Evolutionary conservation across 1,140 invertebrate genomes (phyloP), one percentile per base, ranked within the genome.

Genomic region (Pogonomyrmex californicus): DNA sequence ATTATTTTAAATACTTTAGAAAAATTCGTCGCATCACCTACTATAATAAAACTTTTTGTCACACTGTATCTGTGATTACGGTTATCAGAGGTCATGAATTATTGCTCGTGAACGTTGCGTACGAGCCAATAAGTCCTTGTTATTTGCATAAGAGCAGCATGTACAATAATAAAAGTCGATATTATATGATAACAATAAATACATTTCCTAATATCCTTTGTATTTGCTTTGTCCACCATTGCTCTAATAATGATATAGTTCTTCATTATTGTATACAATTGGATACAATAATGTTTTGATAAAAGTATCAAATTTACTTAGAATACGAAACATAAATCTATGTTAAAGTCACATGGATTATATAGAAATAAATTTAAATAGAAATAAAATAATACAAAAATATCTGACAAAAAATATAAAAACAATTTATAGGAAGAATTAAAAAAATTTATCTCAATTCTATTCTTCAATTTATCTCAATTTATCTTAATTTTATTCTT

Each of bases 191-290:
- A 92, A 83, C 41, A 83, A 92, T 92, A 92, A 92, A 92, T 91
- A 92, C 68, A 82, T 92, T 92, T 92, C 91, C 91, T 92, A 92
- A 86, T 91, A 91, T 88, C 82, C 90, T 88, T 92, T 90, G 88
- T 92, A 87, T 78, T 92, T 90, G 90, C 87, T 92, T 91, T 60
- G 86, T 86, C 88, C 86, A 83, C 73, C 78, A 88, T 58, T 49
- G 83, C 76, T 68, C 41, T 89, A 89, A 89, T 89, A 79, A 66
- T 38, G 33, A 51, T 79, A 36, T 12, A 65, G 12, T 2, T 23
- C 44, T 36, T 6, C 5, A 49, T 65, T 65, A 65, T 49, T 78
- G 4, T 66, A 66, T 23, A 23, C 23, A 23, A 23, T 63, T 47
- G 2, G 41, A 62, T 44, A 41, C 71, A 33, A 41, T 44, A 76